These are phyloP conservation scores for Lysandra bellargus DNA, from an alignment of 2,888 invertebrate genomes.

Conservation along the genomic window DNA sequence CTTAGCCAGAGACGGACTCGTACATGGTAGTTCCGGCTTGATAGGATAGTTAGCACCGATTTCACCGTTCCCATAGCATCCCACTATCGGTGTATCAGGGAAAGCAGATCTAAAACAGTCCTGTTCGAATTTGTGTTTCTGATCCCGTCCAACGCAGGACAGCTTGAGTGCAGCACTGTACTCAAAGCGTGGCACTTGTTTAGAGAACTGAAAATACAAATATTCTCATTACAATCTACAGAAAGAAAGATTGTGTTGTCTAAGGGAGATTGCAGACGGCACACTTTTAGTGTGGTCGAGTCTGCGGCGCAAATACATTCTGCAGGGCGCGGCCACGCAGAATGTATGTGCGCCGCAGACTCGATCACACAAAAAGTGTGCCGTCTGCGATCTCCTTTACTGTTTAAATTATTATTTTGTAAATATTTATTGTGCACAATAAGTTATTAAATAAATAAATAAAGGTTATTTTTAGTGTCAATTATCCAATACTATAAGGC, in stretches of 20 bases:
- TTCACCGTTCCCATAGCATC: constrained; percentile 74
- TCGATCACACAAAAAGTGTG: too few relatives aligned
- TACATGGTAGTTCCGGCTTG: constrained; percentile 42
- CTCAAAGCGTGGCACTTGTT: constrained; percentile 63
- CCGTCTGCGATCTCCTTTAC: too few relatives aligned
- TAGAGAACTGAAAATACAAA: constrained; percentile 59
- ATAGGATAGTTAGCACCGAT: constrained; percentile 63
- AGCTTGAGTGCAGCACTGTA: constrained; percentile 67
- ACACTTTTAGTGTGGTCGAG: too few relatives aligned
- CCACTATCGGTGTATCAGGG: constrained; percentile 62
- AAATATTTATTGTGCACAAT: too few relatives aligned
- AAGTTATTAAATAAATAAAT: too few relatives aligned
- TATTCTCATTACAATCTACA: background rate
- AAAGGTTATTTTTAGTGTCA: too few relatives aligned
- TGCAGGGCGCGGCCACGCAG: too few relatives aligned
- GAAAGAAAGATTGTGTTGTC: background rate
- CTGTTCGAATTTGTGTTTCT: constrained; percentile 64
- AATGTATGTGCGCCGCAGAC: too few relatives aligned
- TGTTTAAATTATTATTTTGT: too few relatives aligned
- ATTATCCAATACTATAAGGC: too few relatives aligned
- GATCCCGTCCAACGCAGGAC: constrained; percentile 69
- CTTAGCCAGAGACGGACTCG: constrained; percentile 45
- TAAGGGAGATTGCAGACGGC: too few relatives aligned
- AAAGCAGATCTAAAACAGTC: constrained; percentile 63
- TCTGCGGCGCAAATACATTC: too few relatives aligned